Evolutionary conservation across 2,797 vertebrate genomes (phyloP).

Genomic region (Urophycis tenuis): DNA sequence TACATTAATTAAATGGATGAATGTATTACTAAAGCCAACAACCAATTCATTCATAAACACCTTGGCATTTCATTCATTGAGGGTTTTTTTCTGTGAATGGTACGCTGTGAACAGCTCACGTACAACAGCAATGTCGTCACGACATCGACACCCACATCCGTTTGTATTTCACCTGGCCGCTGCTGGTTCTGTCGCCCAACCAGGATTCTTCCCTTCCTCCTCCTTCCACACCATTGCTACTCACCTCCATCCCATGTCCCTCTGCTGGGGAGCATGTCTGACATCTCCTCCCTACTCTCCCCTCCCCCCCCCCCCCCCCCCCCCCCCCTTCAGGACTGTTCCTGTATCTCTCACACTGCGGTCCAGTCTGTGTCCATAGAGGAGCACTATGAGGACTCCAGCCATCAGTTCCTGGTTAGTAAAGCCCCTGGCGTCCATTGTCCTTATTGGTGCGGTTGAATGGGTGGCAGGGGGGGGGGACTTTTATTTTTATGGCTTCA

Average conservation of each 20-base stretch:
- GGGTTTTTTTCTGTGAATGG: neutral
- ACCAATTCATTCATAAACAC: neutral
- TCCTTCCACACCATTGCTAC: neutral
- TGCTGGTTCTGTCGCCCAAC: neutral
- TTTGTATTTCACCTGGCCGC: neutral
- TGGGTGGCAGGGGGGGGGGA: neutral
- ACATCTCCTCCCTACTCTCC: constrained; percentile 50
- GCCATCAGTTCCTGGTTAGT: constrained; percentile 84
- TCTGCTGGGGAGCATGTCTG: constrained; percentile 50
- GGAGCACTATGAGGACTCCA: constrained; percentile 81
- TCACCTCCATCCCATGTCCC: neutral
- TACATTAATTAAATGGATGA: neutral
- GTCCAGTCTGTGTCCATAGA: constrained; percentile 87
- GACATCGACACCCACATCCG: neutral
- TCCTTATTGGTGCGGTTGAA: too few relatives aligned
- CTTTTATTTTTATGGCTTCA: neutral
- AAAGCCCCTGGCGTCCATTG: constrained; percentile 33
- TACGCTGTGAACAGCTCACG: too few relatives aligned
- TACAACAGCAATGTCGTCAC: neutral
- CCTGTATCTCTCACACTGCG: constrained; percentile 89
- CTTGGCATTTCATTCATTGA: neutral
- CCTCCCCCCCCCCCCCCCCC: constrained; percentile 34
- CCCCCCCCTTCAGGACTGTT: constrained; percentile 81
- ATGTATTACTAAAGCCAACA: neutral
- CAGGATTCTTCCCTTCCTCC: constrained; percentile 2